Evolutionary conservation across 2,113 vertebrate species (phyloP).

Genomic region (Mirza zaza): DNA sequence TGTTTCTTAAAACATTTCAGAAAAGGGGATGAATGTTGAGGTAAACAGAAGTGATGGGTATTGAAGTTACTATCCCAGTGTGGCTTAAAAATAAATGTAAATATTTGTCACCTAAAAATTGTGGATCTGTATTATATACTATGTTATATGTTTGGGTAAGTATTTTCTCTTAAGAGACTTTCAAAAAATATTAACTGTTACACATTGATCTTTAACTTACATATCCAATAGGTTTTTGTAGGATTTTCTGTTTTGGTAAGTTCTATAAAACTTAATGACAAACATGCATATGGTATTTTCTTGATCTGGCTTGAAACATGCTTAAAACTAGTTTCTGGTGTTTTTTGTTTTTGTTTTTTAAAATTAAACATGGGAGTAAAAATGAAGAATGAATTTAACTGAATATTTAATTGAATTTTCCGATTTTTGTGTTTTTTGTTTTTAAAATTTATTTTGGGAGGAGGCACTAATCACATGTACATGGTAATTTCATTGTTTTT

Average conservation of each 20-base stretch:
- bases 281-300: neutral
- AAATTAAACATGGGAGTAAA: neutral
- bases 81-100: slow-evolving; percentile 30
- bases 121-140: neutral
- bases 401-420: neutral
- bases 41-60: neutral
- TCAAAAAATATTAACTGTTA: neutral
- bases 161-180: slow-evolving; percentile 23
- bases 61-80: neutral
- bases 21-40: neutral
- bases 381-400: neutral
- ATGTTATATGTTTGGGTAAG: neutral
- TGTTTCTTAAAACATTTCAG: slow-evolving; percentile 41
- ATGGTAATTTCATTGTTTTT: neutral
- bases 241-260: neutral
- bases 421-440: slow-evolving; percentile 3
- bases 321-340: neutral
- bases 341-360: neutral
- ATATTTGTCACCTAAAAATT: slow-evolving; percentile 4
- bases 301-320: neutral
- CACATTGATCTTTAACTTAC: neutral
- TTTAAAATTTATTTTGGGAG: neutral
- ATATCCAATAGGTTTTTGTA: neutral
- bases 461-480: neutral
- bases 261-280: neutral